A percentile compares a stretch with the other conserved stretches of the same genome.
phyloP scores from a whole-genome alignment of 2,113 vertebrate species.

The Naja naja region DNA sequence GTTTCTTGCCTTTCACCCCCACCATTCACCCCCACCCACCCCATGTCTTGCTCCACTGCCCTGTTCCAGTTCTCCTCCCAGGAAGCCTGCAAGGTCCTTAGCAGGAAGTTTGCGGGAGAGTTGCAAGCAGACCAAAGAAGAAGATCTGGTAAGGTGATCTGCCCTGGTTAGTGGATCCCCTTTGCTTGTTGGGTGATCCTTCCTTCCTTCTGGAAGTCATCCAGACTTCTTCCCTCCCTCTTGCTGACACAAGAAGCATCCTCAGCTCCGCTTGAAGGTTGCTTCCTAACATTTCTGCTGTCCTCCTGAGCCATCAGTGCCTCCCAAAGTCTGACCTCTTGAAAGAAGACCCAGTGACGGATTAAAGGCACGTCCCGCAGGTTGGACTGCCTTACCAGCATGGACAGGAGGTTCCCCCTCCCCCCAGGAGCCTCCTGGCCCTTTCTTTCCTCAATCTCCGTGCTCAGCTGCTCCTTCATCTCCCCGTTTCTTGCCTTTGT shows the following conservation, averaged over 20 bases:
- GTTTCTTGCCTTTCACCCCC: neutral
- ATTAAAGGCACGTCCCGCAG: neutral
- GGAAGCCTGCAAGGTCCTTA: neutral
- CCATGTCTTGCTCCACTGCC: neutral
- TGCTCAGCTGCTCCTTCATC: neutral
- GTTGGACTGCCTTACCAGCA: neutral
- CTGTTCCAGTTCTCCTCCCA: neutral
- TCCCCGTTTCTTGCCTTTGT: neutral
- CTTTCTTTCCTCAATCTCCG: neutral
- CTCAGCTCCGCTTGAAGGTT: neutral
- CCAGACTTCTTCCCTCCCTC: neutral
- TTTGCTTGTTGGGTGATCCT: neutral
- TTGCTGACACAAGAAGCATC: neutral
- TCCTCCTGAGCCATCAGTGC: neutral
- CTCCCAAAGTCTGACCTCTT: neutral
- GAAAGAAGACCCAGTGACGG: neutral
- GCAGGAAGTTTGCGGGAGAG: neutral
- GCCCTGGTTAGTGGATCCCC: too few species aligned
- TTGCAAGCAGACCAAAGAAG: neutral
- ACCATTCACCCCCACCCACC: neutral
- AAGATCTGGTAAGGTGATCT: neutral
- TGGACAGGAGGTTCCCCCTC: too few species aligned
- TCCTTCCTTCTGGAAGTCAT: neutral
- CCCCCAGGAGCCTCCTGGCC: neutral
- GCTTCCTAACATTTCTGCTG: neutral